Evolutionary conservation across 2,797 vertebrate species (phyloP).

Genomic region (Leuciscus waleckii): DNA sequence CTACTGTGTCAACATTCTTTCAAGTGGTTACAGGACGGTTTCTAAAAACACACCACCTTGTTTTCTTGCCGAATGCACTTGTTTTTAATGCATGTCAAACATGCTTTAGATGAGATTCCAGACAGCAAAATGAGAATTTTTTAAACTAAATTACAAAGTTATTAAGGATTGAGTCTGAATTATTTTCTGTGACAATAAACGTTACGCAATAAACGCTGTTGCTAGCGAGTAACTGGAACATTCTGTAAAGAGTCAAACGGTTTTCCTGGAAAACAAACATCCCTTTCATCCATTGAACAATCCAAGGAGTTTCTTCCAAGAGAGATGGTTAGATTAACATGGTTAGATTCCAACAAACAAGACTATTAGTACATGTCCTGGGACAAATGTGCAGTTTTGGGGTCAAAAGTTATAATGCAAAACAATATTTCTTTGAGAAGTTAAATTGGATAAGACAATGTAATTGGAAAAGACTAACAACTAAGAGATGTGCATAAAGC

Average conservation of each 20-base stretch:
- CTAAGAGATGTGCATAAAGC: background rate
- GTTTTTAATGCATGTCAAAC: background rate
- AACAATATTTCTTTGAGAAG: background rate
- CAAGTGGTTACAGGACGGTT: background rate
- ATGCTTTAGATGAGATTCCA: background rate
- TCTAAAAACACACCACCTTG: conserved; percentile 8
- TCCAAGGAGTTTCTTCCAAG: background rate
- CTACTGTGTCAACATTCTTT: conserved; percentile 16
- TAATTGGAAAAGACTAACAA: too few relatives aligned
- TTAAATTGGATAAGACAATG: background rate
- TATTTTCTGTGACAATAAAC: background rate
- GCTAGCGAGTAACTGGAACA: background rate
- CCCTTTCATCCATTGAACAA: background rate
- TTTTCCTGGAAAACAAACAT: background rate
- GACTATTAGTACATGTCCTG: background rate
- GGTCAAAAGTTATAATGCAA: background rate
- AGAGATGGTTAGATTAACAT: background rate
- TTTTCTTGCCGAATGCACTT: background rate
- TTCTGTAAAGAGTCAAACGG: background rate
- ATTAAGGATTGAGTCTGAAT: background rate
- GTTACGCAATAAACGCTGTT: background rate
- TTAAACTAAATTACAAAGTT: background rate
- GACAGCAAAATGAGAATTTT: background rate
- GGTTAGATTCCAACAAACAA: background rate
- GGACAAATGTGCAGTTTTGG: background rate